Percentiles rank a stretch among this genome's conserved stretches.
phyloP scores from a whole-genome alignment of 2,113 vertebrate species.

The Puffinus mauretanicus region DNA sequence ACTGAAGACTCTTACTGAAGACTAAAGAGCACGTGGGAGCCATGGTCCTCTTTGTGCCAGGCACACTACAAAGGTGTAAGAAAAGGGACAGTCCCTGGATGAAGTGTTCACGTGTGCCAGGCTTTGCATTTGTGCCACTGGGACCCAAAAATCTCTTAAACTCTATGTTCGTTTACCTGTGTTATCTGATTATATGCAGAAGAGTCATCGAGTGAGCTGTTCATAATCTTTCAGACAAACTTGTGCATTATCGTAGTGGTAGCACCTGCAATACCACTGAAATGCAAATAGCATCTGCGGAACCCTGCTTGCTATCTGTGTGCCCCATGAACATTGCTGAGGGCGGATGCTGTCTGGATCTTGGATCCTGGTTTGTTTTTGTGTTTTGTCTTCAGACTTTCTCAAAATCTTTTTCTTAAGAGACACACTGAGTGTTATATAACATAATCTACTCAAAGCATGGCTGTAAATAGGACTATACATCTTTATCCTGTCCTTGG shows the following conservation, averaged over 20 bases:
- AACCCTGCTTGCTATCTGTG: neutral
- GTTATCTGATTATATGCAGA: neutral
- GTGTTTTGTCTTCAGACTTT: neutral
- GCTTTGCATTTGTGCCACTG: neutral
- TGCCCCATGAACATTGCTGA: neutral
- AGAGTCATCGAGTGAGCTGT: neutral
- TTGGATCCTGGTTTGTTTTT: neutral
- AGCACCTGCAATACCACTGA: neutral
- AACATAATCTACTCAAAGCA: neutral
- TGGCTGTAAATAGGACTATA: neutral
- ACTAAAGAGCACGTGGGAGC: neutral
- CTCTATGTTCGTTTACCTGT: neutral
- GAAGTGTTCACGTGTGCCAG: neutral
- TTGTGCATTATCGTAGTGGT: neutral
- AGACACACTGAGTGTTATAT: neutral
- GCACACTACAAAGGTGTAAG: neutral
- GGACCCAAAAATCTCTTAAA: neutral
- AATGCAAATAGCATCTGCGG: neutral
- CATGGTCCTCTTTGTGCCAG: rapidly evolving
- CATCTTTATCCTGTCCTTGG: neutral
- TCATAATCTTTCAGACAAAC: neutral
- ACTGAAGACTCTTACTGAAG: no score
- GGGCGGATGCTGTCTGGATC: neutral
- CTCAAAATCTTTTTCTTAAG: neutral
- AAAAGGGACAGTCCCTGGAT: neutral